Evolutionary conservation across 2,113 vertebrate genomes (phyloP).

Genomic region (Solea solea): DNA sequence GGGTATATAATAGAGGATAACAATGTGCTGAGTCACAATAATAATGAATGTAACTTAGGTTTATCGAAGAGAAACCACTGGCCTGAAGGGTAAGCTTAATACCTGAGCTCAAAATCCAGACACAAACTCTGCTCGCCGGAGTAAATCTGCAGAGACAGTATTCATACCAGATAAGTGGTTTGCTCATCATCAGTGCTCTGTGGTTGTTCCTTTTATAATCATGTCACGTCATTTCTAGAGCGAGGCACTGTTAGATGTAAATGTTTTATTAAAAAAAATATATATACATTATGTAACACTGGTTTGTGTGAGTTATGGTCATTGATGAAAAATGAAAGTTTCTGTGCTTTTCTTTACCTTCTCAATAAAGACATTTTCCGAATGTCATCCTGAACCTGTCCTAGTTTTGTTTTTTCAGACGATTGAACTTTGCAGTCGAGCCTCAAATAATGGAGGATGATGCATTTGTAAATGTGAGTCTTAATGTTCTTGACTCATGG

Average conservation of each 20-base stretch:
- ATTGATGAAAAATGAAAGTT: constrained; percentile 49
- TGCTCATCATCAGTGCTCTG: constrained; percentile 20
- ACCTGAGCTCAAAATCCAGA: background rate
- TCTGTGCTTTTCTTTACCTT: constrained; percentile 64
- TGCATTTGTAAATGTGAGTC: too few species aligned
- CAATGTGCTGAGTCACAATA: constrained; percentile 21
- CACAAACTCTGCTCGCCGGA: too few species aligned
- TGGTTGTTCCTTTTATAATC: constrained; percentile 47
- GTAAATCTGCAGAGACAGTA: constrained; percentile 4
- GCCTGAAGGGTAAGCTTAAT: constrained; percentile 6
- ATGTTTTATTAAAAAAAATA: constrained; percentile 55
- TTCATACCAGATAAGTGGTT: constrained; percentile 16
- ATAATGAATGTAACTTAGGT: constrained; percentile 54
- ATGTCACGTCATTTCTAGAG: constrained; percentile 27
- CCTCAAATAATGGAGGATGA: too few species aligned
- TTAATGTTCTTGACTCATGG: too few species aligned
- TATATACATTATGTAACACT: background rate
- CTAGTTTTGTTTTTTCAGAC: background rate
- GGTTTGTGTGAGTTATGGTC: constrained; percentile 33
- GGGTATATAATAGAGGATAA: constrained; percentile 30
- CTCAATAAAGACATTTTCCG: constrained; percentile 72
- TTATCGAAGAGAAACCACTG: constrained; percentile 25
- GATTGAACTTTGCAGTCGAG: too few species aligned
- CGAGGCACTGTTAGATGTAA: constrained; percentile 45
- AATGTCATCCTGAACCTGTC: constrained; percentile 24